phyloP scores from a whole-genome alignment of 2,888 invertebrate species.

The Polietes domitor region DNA sequence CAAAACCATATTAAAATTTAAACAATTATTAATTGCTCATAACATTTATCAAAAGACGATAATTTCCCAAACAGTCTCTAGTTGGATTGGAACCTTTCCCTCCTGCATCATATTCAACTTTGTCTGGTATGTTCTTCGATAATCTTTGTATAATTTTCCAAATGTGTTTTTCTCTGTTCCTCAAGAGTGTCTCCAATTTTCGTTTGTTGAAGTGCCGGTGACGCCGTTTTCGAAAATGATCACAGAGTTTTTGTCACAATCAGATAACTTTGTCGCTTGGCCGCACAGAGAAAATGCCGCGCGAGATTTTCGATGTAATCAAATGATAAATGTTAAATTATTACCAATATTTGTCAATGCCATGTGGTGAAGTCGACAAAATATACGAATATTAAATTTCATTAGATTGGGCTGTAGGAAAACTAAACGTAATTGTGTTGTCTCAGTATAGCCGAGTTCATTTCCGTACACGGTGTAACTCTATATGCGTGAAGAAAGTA shows the following conservation, averaged over 20 bases:
- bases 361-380: constrained; percentile 41
- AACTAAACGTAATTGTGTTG: constrained; percentile 7
- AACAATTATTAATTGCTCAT: constrained; percentile 72
- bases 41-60: constrained; percentile 69
- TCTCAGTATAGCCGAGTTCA: not conserved
- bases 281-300: constrained; percentile 56
- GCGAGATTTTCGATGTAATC: constrained; percentile 53
- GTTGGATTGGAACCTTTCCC: not conserved
- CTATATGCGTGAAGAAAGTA: not conserved
- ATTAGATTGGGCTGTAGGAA: constrained; percentile 5
- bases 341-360: constrained; percentile 66
- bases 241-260: constrained; percentile 39
- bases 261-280: constrained; percentile 67
- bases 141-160: constrained; percentile 6
- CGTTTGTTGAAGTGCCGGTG: constrained; percentile 50
- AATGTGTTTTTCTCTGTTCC: not conserved
- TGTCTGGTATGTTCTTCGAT: not conserved
- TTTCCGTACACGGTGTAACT: not conserved
- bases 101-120: not conserved
- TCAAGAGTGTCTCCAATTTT: constrained; percentile 61
- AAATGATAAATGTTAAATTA: constrained; percentile 64
- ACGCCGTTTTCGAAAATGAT: constrained; percentile 50
- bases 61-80: constrained; percentile 20
- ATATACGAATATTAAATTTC: constrained; percentile 29
- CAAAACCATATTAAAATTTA: constrained; percentile 43